Percentiles rank a stretch among this genome's conserved stretches.
Conservation (phyloP, 2,113 vertebrate species). For the Callospermophilus lateralis region DNA sequence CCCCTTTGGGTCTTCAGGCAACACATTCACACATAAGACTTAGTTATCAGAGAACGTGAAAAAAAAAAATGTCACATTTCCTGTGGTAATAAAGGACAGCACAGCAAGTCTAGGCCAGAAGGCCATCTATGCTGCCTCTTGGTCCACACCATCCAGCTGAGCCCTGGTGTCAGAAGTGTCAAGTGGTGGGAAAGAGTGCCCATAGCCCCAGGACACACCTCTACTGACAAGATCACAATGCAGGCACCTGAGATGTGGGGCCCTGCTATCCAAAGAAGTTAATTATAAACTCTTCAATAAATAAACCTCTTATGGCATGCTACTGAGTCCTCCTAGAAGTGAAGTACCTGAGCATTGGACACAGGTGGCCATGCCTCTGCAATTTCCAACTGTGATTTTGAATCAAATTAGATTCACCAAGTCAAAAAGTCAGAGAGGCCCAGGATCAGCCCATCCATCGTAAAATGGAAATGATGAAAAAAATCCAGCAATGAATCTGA, state of each 20-base stretch:
- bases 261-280: background rate
- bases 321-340: background rate
- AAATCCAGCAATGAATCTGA: background rate
- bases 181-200: background rate
- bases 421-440: background rate
- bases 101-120: background rate
- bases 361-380: background rate
- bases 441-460: background rate
- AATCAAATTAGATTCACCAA: background rate
- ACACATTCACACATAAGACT: background rate
- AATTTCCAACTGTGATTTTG: background rate
- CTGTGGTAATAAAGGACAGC: background rate
- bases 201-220: background rate
- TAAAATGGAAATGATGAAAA: background rate
- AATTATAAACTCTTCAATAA: background rate
- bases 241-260: background rate
- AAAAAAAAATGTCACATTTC: background rate
- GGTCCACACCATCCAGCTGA: background rate
- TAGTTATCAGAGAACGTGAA: background rate
- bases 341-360: background rate
- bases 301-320: background rate
- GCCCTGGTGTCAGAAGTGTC: fast-evolving
- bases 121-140: background rate
- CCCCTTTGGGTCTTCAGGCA: background rate
- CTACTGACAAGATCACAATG: background rate